Conservation (phyloP, 2,888 invertebrate species). For the Steinernema hermaphroditum region DNA sequence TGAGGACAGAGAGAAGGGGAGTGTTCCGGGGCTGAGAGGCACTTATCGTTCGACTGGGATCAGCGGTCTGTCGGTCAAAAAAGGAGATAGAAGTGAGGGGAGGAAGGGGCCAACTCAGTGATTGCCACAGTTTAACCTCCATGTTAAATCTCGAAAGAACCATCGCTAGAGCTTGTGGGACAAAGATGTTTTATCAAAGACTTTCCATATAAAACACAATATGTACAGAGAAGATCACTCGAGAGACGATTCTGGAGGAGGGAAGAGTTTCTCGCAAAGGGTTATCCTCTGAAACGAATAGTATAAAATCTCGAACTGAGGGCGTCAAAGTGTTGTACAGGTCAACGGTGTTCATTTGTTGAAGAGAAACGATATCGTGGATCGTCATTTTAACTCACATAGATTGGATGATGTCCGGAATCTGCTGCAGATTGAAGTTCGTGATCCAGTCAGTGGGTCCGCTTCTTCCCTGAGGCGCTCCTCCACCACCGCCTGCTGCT, state of each 20-base stretch:
- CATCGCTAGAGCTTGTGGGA: background rate
- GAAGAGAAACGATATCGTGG: too few species aligned
- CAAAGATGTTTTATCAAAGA: too few species aligned
- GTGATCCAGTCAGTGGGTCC: slow-evolving; percentile 32
- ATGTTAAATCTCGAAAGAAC: background rate
- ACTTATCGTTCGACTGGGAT: too few species aligned
- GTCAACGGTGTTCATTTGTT: too few species aligned
- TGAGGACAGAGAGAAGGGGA: too few species aligned
- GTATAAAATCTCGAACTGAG: too few species aligned
- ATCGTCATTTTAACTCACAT: slow-evolving; percentile 40
- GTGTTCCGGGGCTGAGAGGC: too few species aligned
- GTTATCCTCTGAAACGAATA: slow-evolving; percentile 8
- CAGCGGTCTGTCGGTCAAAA: too few species aligned
- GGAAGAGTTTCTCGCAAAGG: background rate
- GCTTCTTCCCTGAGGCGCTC: slow-evolving; percentile 38
- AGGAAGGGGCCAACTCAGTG: too few species aligned
- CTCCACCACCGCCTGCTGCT: slow-evolving; percentile 15
- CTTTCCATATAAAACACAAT: background rate
- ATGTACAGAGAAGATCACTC: slow-evolving; percentile 23
- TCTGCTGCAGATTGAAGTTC: slow-evolving; percentile 41
- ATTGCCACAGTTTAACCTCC: too few species aligned
- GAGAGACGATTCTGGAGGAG: background rate
- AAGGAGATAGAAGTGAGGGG: too few species aligned
- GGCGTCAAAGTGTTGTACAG: too few species aligned
- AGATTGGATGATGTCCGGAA: slow-evolving; percentile 41